Evolutionary conservation across 2,888 invertebrate genomes (phyloP).

Genomic region (Chrysotoxum bicinctum): DNA sequence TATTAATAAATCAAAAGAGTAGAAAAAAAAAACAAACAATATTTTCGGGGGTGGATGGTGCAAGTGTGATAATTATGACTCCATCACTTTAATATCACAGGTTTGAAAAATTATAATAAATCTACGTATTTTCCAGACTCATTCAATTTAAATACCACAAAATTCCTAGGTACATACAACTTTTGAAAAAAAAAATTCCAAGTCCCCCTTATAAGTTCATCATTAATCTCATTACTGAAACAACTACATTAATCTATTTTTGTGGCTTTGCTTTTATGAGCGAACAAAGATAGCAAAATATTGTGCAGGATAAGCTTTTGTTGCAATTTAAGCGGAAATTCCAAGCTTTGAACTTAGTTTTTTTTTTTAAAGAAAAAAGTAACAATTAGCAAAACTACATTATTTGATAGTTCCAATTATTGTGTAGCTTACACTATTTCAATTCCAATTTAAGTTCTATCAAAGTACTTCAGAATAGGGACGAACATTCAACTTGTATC

Average conservation of each 20-base stretch:
- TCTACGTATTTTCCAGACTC: background rate
- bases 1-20: background rate
- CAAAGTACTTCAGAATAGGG: too few species aligned
- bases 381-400: background rate
- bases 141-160: background rate
- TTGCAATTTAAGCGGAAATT: constrained; percentile 33
- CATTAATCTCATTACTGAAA: background rate
- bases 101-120: background rate
- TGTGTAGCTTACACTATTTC: too few species aligned
- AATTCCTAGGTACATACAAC: background rate
- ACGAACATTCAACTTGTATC: too few species aligned
- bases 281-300: constrained; percentile 1
- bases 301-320: constrained; percentile 37
- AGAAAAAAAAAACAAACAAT: background rate
- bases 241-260: background rate
- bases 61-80: background rate
- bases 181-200: background rate
- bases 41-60: background rate
- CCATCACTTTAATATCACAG: background rate
- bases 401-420: too few species aligned
- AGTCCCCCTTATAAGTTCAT: background rate
- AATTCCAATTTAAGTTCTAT: too few species aligned
- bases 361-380: background rate
- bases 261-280: background rate
- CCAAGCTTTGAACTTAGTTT: constrained; percentile 27